Percentiles rank a stretch among this genome's conserved stretches.
Conservation (phyloP, 2,113 vertebrate genomes). For the Rallus limicola region DNA sequence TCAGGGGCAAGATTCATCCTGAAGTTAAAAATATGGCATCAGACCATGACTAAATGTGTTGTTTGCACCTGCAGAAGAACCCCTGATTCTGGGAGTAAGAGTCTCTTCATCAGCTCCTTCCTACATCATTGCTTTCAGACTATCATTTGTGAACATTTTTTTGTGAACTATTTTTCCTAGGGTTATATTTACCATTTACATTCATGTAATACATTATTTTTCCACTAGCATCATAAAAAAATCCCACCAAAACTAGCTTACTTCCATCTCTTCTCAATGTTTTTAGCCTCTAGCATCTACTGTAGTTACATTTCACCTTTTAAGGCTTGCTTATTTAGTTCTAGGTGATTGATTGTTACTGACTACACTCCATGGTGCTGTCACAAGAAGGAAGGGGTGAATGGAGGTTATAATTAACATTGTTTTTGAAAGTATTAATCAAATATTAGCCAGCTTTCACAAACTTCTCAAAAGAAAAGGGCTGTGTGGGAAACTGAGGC, state of each 20-base stretch:
- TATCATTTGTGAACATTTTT: not conserved
- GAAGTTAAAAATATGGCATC: not conserved
- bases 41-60: not conserved
- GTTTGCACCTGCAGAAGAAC: not conserved
- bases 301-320: not conserved
- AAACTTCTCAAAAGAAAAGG: not conserved
- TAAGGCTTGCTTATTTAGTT: not conserved
- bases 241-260: not conserved
- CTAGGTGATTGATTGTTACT: not conserved
- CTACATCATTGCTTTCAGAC: not conserved
- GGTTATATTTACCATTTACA: not conserved
- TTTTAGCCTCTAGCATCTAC: not conserved
- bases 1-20: not conserved
- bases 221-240: not conserved
- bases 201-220: not conserved
- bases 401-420: not conserved
- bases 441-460: not conserved
- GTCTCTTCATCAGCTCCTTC: not conserved
- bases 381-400: not conserved
- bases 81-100: not conserved
- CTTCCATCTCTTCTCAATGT: not conserved
- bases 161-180: not conserved
- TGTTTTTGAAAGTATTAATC: conserved; percentile 8
- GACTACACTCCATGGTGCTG: not conserved
- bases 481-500: not conserved